Evolutionary conservation across 1,140 invertebrate genomes (phyloP).

Genomic region (Calycopis cecrops): DNA sequence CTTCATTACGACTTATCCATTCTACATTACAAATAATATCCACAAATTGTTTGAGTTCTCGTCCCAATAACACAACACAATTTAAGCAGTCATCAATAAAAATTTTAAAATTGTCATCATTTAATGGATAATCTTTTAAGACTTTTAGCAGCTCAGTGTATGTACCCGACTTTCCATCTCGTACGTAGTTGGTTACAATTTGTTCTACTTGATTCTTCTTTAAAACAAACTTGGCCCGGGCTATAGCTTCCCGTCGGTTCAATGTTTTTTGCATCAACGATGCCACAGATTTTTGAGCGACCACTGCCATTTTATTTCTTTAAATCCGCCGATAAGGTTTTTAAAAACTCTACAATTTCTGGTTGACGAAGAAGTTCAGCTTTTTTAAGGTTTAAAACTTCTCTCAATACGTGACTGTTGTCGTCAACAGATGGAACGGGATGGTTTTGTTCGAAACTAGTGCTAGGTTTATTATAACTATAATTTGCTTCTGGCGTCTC

Average conservation of each 20-base stretch:
- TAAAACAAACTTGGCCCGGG: constrained; percentile 50
- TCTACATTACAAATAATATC: constrained; percentile 55
- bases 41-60: constrained; percentile 54
- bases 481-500: constrained; percentile 43
- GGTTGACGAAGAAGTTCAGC: constrained; percentile 63
- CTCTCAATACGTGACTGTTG: constrained; percentile 57
- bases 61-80: constrained; percentile 57
- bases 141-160: constrained; percentile 62
- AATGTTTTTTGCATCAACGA: constrained; percentile 65
- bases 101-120: constrained; percentile 59
- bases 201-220: constrained; percentile 55
- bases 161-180: constrained; percentile 41
- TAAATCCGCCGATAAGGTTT: constrained; percentile 55
- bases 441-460: constrained; percentile 55
- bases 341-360: constrained; percentile 59
- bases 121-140: constrained; percentile 51
- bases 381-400: constrained; percentile 70
- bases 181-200: constrained; percentile 45
- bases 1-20: constrained; percentile 47
- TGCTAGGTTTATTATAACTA: constrained; percentile 53
- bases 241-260: constrained; percentile 50
- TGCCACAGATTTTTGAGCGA: constrained; percentile 58
- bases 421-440: constrained; percentile 49
- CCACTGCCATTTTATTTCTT: constrained; percentile 65
- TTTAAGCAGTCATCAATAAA: constrained; percentile 58